Evolutionary conservation across 2,888 invertebrate species (phyloP).

Genomic region (Callinectes sapidus): DNA sequence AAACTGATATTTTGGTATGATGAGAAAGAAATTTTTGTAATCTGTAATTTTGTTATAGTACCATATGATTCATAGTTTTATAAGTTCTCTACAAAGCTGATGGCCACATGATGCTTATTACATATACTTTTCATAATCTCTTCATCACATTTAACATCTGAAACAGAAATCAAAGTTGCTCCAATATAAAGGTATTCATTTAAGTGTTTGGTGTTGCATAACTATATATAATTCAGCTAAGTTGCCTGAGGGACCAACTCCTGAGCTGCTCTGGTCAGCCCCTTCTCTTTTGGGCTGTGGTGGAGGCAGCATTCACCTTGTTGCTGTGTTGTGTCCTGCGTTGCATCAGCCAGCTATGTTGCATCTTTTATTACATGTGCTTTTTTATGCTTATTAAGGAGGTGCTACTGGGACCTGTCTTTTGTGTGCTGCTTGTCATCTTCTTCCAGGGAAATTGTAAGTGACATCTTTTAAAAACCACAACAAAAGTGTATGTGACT

Average conservation of each 20-base stretch:
- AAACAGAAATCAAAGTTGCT: not conserved
- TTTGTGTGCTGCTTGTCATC: not conserved
- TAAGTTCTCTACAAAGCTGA: not conserved
- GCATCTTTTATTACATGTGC: not conserved
- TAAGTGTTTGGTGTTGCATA: conserved; percentile 19
- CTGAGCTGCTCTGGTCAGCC: conserved; percentile 24
- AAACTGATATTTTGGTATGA: not conserved
- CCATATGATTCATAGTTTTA: not conserved
- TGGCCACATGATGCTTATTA: not conserved
- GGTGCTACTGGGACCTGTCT: conserved; percentile 36
- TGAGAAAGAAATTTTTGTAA: not conserved
- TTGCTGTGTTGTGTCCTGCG: conserved; percentile 7
- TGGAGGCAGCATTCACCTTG: not conserved
- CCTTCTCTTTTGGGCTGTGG: not conserved
- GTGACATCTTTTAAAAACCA: not conserved
- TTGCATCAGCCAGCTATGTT: conserved; percentile 1
- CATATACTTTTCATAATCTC: not conserved
- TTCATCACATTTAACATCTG: not conserved
- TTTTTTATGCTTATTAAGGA: conserved; percentile 18
- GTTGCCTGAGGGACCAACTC: conserved; percentile 36
- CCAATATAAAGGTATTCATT: not conserved
- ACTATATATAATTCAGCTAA: not conserved
- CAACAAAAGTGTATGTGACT: not conserved
- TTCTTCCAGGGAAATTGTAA: conserved; percentile 4
- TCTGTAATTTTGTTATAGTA: not conserved